Evolutionary conservation across 2,797 vertebrate species (phyloP).

Genomic region (Scolopax bukidnonensis): DNA sequence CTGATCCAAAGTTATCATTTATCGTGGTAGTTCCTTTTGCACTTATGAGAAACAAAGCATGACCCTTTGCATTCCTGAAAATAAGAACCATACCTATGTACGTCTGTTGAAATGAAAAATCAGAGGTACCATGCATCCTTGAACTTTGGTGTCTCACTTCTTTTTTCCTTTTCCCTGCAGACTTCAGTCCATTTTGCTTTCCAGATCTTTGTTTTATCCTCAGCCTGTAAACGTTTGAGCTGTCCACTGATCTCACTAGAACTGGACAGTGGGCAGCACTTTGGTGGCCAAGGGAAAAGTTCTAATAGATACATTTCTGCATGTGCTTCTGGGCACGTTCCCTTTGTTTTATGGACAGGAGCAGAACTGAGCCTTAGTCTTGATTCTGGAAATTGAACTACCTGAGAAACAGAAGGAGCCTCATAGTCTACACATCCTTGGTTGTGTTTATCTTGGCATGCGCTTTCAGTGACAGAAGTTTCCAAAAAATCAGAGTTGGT

Average conservation of each 20-base stretch:
- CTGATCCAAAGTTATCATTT: neutral
- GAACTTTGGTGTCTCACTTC: neutral
- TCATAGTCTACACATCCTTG: neutral
- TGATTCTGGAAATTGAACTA: neutral
- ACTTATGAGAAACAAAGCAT: neutral
- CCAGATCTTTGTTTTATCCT: neutral
- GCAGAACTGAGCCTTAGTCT: neutral
- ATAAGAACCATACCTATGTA: neutral
- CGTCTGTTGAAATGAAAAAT: neutral
- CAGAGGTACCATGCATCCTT: neutral
- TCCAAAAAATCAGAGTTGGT: neutral
- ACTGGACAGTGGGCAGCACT: neutral
- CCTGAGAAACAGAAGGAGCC: neutral
- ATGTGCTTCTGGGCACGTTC: neutral
- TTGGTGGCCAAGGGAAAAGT: neutral
- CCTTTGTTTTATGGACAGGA: neutral
- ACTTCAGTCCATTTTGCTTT: neutral
- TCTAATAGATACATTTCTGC: neutral
- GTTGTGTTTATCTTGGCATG: neutral
- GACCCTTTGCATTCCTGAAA: neutral
- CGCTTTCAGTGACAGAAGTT: neutral
- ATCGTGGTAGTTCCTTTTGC: neutral
- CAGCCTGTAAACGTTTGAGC: neutral
- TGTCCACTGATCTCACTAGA: neutral
- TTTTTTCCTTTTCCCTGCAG: neutral